Percentiles rank a stretch among this genome's conserved stretches.
phyloP scores from a whole-genome alignment of 2,113 vertebrate genomes.

The Danionella cerebrum region DNA sequence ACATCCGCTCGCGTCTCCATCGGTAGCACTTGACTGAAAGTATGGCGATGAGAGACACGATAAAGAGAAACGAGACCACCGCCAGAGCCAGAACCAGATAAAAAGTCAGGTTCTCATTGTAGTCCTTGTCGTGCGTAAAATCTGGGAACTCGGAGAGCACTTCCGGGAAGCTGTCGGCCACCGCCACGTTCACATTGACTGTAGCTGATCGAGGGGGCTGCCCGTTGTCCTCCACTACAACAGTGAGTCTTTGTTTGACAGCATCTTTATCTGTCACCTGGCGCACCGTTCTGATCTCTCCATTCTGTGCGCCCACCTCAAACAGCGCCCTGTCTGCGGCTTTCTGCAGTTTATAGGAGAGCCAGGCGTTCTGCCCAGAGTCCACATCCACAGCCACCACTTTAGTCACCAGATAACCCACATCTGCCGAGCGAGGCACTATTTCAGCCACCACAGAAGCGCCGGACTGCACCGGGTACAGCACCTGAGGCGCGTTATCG shows the following conservation, averaged over 20 bases:
- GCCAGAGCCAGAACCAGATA: slow-evolving; percentile 39
- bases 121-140: not conserved
- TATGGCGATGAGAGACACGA: slow-evolving; percentile 36
- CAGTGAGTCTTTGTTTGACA: slow-evolving; percentile 37
- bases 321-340: slow-evolving; percentile 48
- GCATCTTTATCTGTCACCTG: slow-evolving; percentile 42
- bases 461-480: slow-evolving; percentile 41
- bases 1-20: slow-evolving; percentile 38
- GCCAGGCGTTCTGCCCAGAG: slow-evolving; percentile 48
- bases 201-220: slow-evolving; percentile 32
- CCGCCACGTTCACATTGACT: slow-evolving; percentile 37
- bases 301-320: slow-evolving; percentile 41
- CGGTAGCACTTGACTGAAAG: slow-evolving; percentile 43
- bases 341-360: slow-evolving; percentile 49
- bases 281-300: slow-evolving; percentile 45
- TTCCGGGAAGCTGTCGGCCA: slow-evolving; percentile 48
- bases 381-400: slow-evolving; percentile 41
- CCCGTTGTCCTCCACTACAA: slow-evolving; percentile 46
- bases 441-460: slow-evolving; percentile 43
- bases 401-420: slow-evolving; percentile 39
- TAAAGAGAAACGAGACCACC: slow-evolving; percentile 56
- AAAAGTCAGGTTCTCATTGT: slow-evolving; percentile 30
- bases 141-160: slow-evolving; percentile 34
- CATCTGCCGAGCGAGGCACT: slow-evolving; percentile 47
- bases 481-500: slow-evolving; percentile 47